Base-by-base conservation (phyloP, 2,797 vertebrate species). In the Zenarchopterus dispar region DNA sequence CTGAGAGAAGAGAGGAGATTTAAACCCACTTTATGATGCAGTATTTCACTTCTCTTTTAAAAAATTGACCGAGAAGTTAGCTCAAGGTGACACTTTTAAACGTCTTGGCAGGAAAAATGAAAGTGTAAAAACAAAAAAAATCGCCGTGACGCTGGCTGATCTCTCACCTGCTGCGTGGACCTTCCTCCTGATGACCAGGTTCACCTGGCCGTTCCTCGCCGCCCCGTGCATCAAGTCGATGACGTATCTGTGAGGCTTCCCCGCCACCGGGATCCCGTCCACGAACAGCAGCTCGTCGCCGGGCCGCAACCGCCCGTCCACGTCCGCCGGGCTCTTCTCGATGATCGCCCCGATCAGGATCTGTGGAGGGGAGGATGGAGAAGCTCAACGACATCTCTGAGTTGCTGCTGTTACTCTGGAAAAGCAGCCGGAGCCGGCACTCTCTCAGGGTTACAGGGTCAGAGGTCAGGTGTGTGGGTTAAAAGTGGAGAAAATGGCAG, bases 141-240 rank as follows among this genome's bases (percentile, higher is more conserved):
- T 8, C 7, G 5, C 11, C 8, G n/a, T 22, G 18, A 28, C 2
- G 10, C 33, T 17, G 3, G 28, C 26, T 13, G 17, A 17, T 24
- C 5, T 67, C 94, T 78, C 81, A 97, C 97, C 96, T 56, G 92
- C 77, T 6, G 91, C 85, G 81, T 93, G 95, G 61, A 93, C 80
- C 93, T 96, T 95, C 92, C 97, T 94, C 87, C 96, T 94, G 89
- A 99, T 94, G 83, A 97, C 95, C 89, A 99, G 94, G 62, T 95
- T 97, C 62, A 99, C 98, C 75, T 98, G 97, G 62, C 98, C 98
- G 0, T 95, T 98, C 0, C 96, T 94, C 11, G 97, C 98, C 36
- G 98, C 98, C 0, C 94, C 96, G 70, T 99, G 98, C 98, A 99
- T 99, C 68, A 99, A 91, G 84, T 99, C 98, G 45, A 99, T 99